phyloP scores from a whole-genome alignment of 2,797 vertebrate species.

The Siniperca obscura region DNA sequence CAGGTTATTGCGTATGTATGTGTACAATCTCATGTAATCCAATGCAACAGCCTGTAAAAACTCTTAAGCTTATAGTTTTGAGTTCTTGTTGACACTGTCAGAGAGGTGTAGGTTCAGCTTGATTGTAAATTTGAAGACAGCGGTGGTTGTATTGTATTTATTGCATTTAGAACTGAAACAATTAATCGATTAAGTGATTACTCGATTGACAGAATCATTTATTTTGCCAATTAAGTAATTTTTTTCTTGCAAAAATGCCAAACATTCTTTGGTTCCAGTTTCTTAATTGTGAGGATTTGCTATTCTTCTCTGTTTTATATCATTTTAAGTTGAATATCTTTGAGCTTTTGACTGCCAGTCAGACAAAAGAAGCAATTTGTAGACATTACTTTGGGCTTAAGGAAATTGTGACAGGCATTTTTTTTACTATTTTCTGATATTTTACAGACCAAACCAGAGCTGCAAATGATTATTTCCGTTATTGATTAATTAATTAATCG shows the following conservation, averaged over 20 bases:
- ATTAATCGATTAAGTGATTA: background rate
- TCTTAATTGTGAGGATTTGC: background rate
- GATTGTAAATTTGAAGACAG: background rate
- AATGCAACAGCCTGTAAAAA: background rate
- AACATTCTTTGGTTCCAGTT: background rate
- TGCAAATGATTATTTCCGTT: background rate
- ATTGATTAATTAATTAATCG: background rate
- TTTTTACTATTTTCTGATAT: background rate
- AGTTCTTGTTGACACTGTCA: background rate
- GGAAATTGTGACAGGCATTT: background rate
- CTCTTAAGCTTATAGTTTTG: background rate
- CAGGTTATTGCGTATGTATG: background rate
- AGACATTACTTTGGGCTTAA: background rate
- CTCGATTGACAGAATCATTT: background rate
- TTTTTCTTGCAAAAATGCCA: background rate
- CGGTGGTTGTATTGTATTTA: background rate
- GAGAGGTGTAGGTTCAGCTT: background rate
- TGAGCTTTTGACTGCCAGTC: background rate
- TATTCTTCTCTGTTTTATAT: background rate
- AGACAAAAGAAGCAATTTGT: background rate
- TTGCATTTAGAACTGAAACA: background rate
- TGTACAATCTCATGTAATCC: conserved; percentile 15
- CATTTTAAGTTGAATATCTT: background rate
- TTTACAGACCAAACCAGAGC: background rate
- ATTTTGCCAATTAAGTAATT: no score